Evolutionary conservation across 2,888 invertebrate genomes (phyloP).

Genomic region (Galerucella nymphaeae): DNA sequence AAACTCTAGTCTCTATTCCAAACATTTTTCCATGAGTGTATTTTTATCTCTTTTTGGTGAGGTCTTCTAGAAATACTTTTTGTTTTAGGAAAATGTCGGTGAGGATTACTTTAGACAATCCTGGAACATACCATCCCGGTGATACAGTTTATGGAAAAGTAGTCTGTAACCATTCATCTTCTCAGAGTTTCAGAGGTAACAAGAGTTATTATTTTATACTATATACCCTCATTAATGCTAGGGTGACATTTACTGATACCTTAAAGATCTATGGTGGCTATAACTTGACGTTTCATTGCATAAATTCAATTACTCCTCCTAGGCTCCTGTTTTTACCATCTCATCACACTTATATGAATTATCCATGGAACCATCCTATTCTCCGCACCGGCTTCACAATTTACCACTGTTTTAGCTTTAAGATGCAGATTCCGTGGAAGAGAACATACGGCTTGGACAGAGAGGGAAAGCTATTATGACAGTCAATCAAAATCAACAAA

Average conservation of each 20-base stretch:
- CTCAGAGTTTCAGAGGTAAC: slow-evolving; percentile 45
- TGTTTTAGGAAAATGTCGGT: slow-evolving; percentile 29
- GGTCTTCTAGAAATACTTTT: neutral
- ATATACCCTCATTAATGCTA: too few relatives aligned
- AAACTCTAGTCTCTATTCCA: too few relatives aligned
- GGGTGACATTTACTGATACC: too few relatives aligned
- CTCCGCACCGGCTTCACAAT: neutral
- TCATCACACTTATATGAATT: too few relatives aligned
- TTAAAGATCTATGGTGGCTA: too few relatives aligned
- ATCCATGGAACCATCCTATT: too few relatives aligned
- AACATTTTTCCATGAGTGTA: too few relatives aligned
- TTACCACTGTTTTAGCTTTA: slow-evolving; percentile 37
- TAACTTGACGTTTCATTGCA: too few relatives aligned
- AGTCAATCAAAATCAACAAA: slow-evolving; percentile 33
- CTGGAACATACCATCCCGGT: slow-evolving; percentile 40
- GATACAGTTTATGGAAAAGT: slow-evolving; percentile 43
- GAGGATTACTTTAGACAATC: slow-evolving; percentile 32
- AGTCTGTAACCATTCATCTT: slow-evolving; percentile 38
- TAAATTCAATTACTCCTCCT: too few relatives aligned
- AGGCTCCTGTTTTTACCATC: too few relatives aligned
- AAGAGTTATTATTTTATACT: neutral
- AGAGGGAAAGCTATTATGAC: slow-evolving; percentile 47
- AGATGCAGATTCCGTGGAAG: slow-evolving; percentile 45
- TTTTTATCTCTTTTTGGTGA: too few relatives aligned
- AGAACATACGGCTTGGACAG: slow-evolving; percentile 50